Evolutionary conservation across 1,140 invertebrate species (phyloP).

Genomic region (Globodera ellingtonae): DNA sequence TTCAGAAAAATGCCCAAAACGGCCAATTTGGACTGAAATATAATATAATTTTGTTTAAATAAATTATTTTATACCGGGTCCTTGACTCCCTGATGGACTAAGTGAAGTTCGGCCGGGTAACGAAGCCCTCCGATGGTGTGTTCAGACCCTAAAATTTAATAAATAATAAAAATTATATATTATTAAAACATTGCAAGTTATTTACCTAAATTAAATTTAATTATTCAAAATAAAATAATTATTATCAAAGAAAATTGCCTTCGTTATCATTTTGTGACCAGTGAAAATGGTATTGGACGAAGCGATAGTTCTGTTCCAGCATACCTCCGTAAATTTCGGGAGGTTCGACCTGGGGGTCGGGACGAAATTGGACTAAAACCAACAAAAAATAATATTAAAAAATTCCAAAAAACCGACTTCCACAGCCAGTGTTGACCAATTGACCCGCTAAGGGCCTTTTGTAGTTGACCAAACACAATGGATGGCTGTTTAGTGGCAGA

Average conservation of each 20-base stretch:
- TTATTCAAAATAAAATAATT: no score
- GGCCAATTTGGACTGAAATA: slow-evolving; percentile 48
- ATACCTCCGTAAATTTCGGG: slow-evolving; percentile 60
- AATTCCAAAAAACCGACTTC: slow-evolving; percentile 29
- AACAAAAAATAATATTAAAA: slow-evolving; percentile 9
- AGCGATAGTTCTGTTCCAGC: slow-evolving; percentile 58
- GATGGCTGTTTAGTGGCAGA: slow-evolving; percentile 40
- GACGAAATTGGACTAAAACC: slow-evolving; percentile 58
- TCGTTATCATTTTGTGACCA: slow-evolving; percentile 59
- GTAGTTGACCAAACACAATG: slow-evolving; percentile 57
- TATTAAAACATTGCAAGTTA: not conserved
- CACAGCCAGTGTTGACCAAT: slow-evolving; percentile 58
- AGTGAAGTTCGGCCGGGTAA: slow-evolving; percentile 61
- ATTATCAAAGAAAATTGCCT: not conserved
- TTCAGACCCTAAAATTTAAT: slow-evolving; percentile 49
- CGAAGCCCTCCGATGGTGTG: slow-evolving; percentile 56
- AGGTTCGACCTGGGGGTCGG: slow-evolving; percentile 39
- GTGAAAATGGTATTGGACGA: slow-evolving; percentile 61
- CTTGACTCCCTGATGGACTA: slow-evolving; percentile 56
- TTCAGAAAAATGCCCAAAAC: slow-evolving; percentile 59
- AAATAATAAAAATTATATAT: slow-evolving; percentile 4
- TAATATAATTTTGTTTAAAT: slow-evolving; percentile 45
- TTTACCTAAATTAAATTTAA: not conserved
- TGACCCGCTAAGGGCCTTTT: slow-evolving; percentile 51
- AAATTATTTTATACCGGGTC: slow-evolving; percentile 31